Evolutionary conservation across 2,797 vertebrate species (phyloP), one percentile per base, ranked within the genome.

Genomic region (Galagoides demidoff): DNA sequence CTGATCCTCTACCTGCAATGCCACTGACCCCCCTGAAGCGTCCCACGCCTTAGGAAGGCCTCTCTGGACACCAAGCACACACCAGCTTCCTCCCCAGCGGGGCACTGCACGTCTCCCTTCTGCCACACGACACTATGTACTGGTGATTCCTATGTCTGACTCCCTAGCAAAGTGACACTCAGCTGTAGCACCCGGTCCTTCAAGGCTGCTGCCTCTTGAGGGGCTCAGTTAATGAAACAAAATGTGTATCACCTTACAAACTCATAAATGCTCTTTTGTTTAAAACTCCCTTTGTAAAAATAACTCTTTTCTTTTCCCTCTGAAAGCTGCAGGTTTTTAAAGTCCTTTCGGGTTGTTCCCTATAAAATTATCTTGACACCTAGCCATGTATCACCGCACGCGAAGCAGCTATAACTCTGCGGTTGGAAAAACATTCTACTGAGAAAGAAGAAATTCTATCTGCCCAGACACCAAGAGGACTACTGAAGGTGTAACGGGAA

Each of bases 301-400:
- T 2, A 45, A 8, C 49, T 82, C 31, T 12, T 34, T 45, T 78
- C 27, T 39, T 29, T 31, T 59, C 57, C 59, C 49, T 52, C 49
- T 52, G 3, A 86, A 94, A 85, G 43, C 22, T 88, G 20, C 86
- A 68, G 7, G 29, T 55, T 74, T 85, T 89, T 34, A 34, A 78
- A 73, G 79, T 70, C 66, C 31, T 63, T n/a, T 20, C 2, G 59
- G 74, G 71, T 25, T 66, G 68, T 31, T 76, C 25, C 78, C 94
- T 31, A 31, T 64, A 95, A 92, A 96, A 87, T 57, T 52, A 85
- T 78, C 71, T 37, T 85, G 94, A 96, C 89, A 45, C 78, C 55
- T 23, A n/a, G 88, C 70, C 89, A 81, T 45, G 85, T 9, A 12
- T 77, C 86, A 37, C 0, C 14, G 85, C 89, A 25, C 82, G 20